Evolutionary conservation across 2,113 vertebrate genomes (phyloP).

Genomic region (Mesembrinibis cayennensis): DNA sequence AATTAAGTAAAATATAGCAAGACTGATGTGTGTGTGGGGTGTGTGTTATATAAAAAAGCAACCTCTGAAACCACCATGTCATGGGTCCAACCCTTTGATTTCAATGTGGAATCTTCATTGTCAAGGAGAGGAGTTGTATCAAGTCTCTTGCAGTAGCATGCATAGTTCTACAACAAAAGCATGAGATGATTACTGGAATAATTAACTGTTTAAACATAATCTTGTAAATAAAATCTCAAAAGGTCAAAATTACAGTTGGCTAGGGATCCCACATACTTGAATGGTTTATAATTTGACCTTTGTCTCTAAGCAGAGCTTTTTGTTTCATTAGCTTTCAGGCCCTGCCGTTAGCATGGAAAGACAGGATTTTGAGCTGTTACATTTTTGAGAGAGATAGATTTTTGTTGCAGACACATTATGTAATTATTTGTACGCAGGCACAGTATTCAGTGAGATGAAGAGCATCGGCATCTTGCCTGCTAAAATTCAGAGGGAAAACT

Average conservation of each 20-base stretch:
- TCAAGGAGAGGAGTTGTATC: neutral
- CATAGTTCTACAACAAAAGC: neutral
- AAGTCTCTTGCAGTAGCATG: neutral
- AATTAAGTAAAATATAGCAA: neutral
- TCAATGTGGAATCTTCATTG: neutral
- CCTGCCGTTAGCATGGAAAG: neutral
- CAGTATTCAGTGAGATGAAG: neutral
- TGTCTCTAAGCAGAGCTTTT: neutral
- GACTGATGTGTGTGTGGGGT: neutral
- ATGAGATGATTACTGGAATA: neutral
- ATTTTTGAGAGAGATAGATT: neutral
- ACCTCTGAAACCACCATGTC: neutral
- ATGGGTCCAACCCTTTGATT: neutral
- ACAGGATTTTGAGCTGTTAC: neutral
- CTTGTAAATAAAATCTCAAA: neutral
- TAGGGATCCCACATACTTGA: neutral
- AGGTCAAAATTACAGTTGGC: neutral
- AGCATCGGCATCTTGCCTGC: neutral
- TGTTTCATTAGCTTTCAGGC: neutral
- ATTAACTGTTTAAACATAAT: neutral
- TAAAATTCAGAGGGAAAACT: neutral
- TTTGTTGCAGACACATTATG: neutral
- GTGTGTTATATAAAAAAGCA: neutral
- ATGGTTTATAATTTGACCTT: neutral
- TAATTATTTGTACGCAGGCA: neutral